These are phyloP conservation scores for Ormyrus nitidulus DNA, from an alignment of 2,888 invertebrate genomes.

Conservation along the genomic window DNA sequence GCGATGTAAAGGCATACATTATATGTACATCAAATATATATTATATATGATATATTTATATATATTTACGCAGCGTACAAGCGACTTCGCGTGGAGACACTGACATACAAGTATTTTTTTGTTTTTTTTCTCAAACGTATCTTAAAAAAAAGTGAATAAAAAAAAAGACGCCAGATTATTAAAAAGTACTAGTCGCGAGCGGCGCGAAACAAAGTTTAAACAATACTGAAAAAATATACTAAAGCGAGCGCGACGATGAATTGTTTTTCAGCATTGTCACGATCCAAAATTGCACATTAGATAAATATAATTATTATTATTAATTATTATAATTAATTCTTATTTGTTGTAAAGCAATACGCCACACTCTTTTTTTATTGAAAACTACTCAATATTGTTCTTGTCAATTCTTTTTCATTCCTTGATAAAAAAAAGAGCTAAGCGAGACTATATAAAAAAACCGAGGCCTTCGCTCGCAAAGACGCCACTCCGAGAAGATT, in stretches of 20 bases:
- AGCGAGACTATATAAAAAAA: slow-evolving; percentile 4
- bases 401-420: slow-evolving; percentile 56
- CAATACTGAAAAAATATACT: slow-evolving; percentile 46
- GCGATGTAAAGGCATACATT: slow-evolving; percentile 56
- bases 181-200: slow-evolving; percentile 55
- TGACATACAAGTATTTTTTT: slow-evolving; percentile 57
- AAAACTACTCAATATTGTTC: slow-evolving; percentile 46
- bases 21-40: slow-evolving; percentile 59
- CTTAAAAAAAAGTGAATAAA: slow-evolving; percentile 42
- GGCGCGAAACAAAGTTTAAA: slow-evolving; percentile 49
- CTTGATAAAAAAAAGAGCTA: slow-evolving; percentile 30
- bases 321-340: slow-evolving; percentile 46
- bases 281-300: slow-evolving; percentile 54
- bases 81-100: slow-evolving; percentile 54
- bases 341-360: slow-evolving; percentile 53
- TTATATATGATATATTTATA: slow-evolving; percentile 56
- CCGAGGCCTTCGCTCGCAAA: slow-evolving; percentile 49
- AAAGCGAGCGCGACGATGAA: slow-evolving; percentile 56
- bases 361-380: slow-evolving; percentile 48
- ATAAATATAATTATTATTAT: slow-evolving; percentile 34
- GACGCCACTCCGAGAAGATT: slow-evolving; percentile 41
- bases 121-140: slow-evolving; percentile 52
- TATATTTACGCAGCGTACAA: slow-evolving; percentile 54
- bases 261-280: slow-evolving; percentile 57
- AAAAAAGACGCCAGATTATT: slow-evolving; percentile 49